Evolutionary conservation across 2,797 vertebrate genomes (phyloP).

Genomic region (Vespertilio murinus): DNA sequence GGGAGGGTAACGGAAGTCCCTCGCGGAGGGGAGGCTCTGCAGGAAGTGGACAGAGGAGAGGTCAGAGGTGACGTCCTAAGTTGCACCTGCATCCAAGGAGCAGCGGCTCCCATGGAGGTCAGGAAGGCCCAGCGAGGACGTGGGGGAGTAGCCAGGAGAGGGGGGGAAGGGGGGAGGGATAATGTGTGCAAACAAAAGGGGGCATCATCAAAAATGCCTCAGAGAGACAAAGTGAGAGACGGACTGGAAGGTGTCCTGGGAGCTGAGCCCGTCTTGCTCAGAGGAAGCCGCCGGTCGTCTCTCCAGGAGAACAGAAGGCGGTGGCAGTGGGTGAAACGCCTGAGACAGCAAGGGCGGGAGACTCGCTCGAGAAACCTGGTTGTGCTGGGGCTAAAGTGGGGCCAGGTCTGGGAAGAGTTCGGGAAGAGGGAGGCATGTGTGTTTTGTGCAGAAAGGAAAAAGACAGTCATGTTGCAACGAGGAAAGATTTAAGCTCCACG

Average conservation of each 20-base stretch:
- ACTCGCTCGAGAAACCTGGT: neutral
- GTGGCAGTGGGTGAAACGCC: accelerated
- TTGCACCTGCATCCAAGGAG: too few species aligned
- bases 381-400: neutral
- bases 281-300: too few species aligned
- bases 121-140: neutral
- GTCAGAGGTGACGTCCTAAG: neutral
- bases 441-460: neutral
- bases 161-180: neutral
- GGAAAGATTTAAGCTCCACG: neutral
- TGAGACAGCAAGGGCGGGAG: neutral
- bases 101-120: neutral
- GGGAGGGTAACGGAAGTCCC: accelerated
- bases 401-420: neutral
- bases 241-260: neutral
- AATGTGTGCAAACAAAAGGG: neutral
- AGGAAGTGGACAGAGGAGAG: accelerated
- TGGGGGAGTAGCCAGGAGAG: neutral
- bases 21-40: accelerated
- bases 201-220: neutral
- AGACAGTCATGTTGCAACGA: neutral
- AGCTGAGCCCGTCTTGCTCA: neutral
- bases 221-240: neutral
- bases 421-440: neutral
- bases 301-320: neutral